A percentile compares a stretch with the other conserved stretches of the same genome.
phyloP scores from a whole-genome alignment of 2,113 vertebrate genomes.

The Orcinus orca region DNA sequence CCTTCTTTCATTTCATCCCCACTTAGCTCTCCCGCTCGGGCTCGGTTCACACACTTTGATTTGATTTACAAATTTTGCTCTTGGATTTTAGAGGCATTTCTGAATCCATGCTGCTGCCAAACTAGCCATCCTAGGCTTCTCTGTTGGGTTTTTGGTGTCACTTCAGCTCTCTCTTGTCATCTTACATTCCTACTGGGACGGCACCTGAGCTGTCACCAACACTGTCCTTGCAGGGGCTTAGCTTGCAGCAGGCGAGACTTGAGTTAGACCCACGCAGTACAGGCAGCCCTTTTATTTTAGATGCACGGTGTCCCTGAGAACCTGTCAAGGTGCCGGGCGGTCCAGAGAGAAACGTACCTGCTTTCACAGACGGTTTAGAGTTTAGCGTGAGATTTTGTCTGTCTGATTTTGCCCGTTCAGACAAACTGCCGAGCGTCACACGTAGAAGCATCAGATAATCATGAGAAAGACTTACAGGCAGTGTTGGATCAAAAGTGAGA shows the following conservation, averaged over 20 bases:
- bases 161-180: not conserved
- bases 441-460: accelerated
- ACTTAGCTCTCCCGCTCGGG: not conserved
- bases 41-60: not conserved
- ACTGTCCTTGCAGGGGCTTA: not conserved
- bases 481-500: accelerated
- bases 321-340: accelerated
- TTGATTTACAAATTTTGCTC: slow-evolving; percentile 65
- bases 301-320: accelerated
- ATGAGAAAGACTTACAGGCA: accelerated
- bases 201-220: not conserved
- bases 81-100: slow-evolving; percentile 58
- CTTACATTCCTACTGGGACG: slow-evolving; percentile 15
- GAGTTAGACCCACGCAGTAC: not conserved
- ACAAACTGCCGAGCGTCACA: not conserved
- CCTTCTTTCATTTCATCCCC: slow-evolving; percentile 10
- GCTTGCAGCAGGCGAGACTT: not conserved
- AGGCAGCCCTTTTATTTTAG: not conserved
- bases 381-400: accelerated
- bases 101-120: not conserved
- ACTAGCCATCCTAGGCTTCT: not conserved
- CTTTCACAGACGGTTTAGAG: accelerated
- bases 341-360: not conserved
- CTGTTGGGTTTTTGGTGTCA: not conserved
- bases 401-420: not conserved